These are phyloP conservation scores for Graptemys geographica DNA, from an alignment of 2,797 vertebrate genomes.

Conservation along the genomic window DNA sequence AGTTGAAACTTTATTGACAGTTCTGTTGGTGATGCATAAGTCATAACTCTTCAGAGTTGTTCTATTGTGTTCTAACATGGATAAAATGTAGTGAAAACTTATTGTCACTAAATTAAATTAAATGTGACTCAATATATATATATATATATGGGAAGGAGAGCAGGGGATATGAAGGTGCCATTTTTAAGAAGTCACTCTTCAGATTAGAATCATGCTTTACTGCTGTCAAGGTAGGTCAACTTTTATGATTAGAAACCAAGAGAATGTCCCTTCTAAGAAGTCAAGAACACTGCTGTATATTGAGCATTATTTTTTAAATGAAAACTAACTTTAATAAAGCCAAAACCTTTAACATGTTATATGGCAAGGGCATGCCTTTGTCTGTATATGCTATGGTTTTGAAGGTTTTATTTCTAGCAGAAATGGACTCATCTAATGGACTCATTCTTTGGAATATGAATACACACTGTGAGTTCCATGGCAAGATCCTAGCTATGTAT, in stretches of 20 bases:
- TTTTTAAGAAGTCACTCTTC: constrained; percentile 59
- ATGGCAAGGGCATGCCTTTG: neutral
- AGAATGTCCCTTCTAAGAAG: constrained; percentile 18
- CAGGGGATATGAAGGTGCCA: constrained; percentile 37
- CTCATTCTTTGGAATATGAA: neutral
- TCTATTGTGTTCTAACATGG: neutral
- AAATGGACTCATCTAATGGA: neutral
- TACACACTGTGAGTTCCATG: neutral
- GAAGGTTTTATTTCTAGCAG: neutral
- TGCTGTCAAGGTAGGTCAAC: constrained; percentile 59
- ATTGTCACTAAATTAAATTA: neutral
- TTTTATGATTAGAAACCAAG: constrained; percentile 42
- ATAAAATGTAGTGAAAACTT: neutral
- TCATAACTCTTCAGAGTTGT: neutral
- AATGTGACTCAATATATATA: neutral
- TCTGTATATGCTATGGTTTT: neutral
- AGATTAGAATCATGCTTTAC: constrained; percentile 48
- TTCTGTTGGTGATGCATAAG: neutral
- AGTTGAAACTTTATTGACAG: neutral
- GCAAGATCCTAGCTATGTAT: neutral
- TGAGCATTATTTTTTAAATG: constrained; percentile 14
- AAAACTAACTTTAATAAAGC: constrained; percentile 7
- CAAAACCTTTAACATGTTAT: constrained; percentile 6
- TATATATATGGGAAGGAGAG: neutral
- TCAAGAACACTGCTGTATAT: neutral